Conservation (phyloP, 1,140 invertebrate species). For the Halesus radiatus region DNA sequence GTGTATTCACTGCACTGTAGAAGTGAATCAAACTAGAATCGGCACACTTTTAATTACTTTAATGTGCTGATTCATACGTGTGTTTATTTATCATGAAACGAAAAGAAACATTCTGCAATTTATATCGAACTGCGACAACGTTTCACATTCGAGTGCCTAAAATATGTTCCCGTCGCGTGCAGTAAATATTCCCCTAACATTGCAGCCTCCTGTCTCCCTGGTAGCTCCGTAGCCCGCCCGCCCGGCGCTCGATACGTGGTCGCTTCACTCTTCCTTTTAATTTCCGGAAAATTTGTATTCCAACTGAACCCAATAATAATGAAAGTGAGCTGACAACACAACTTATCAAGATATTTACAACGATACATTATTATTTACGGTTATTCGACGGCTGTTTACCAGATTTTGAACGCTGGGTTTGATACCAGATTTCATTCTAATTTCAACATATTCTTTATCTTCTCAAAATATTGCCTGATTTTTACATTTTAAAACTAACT, state of each 20-base stretch:
- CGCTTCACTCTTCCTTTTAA: conserved; percentile 52
- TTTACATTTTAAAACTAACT: no score
- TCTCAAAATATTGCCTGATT: no score
- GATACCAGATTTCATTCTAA: no score
- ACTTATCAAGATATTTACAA: not conserved
- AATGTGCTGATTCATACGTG: no score
- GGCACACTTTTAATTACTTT: no score
- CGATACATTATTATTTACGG: not conserved
- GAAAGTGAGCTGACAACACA: not conserved
- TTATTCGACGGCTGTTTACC: no score
- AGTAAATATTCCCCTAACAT: not conserved
- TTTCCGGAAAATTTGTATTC: conserved; percentile 55
- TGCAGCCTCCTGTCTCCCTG: conserved; percentile 1
- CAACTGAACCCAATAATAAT: not conserved
- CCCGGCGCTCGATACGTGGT: not conserved
- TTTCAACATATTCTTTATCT: no score
- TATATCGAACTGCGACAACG: not conserved
- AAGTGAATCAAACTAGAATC: no score
- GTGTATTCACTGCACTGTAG: no score
- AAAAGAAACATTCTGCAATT: no score
- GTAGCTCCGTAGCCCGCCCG: not conserved
- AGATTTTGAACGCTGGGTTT: no score
- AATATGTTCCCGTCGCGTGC: not conserved
- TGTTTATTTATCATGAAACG: no score
- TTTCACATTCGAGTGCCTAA: conserved; percentile 8